Conservation (phyloP, 2,797 vertebrate genomes). For the Tauraco hartlaubi region DNA sequence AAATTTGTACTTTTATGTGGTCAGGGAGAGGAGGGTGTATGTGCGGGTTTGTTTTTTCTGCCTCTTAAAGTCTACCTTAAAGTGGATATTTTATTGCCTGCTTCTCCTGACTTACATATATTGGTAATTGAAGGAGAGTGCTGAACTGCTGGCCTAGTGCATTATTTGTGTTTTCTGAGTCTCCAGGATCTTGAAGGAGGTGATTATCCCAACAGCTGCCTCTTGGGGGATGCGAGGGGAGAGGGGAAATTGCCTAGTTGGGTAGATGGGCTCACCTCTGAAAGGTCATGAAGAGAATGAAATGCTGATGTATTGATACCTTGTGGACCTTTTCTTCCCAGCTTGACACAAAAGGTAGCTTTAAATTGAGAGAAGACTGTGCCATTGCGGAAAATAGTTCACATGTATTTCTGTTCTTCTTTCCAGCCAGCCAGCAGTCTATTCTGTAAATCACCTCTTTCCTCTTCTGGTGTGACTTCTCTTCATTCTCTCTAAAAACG, state of each 20-base stretch:
- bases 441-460: neutral
- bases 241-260: slow-evolving; percentile 54
- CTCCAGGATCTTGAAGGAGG: slow-evolving; percentile 35
- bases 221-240: slow-evolving; percentile 28
- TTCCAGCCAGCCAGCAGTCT: accelerated
- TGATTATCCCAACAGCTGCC: slow-evolving; percentile 57
- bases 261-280: slow-evolving; percentile 49
- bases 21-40: neutral
- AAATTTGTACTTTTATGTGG: slow-evolving; percentile 41
- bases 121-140: slow-evolving; percentile 69
- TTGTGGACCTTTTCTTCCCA: slow-evolving; percentile 31
- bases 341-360: slow-evolving; percentile 27
- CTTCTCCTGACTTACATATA: slow-evolving; percentile 52
- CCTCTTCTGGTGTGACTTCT: neutral
- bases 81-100: slow-evolving; percentile 64
- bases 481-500: neutral
- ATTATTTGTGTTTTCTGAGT: slow-evolving; percentile 60
- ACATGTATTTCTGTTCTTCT: neutral
- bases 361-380: slow-evolving; percentile 9
- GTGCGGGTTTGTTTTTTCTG: slow-evolving; percentile 28
- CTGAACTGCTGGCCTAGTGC: slow-evolving; percentile 60
- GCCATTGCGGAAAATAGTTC: neutral
- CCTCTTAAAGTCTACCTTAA: slow-evolving; percentile 56
- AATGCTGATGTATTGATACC: slow-evolving; percentile 57
- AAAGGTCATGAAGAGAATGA: slow-evolving; percentile 26